A percentile compares a stretch with the other conserved stretches of the same genome.
Conservation (phyloP, 2,888 invertebrate genomes). For the Caenorhabditis drosophilae region DNA sequence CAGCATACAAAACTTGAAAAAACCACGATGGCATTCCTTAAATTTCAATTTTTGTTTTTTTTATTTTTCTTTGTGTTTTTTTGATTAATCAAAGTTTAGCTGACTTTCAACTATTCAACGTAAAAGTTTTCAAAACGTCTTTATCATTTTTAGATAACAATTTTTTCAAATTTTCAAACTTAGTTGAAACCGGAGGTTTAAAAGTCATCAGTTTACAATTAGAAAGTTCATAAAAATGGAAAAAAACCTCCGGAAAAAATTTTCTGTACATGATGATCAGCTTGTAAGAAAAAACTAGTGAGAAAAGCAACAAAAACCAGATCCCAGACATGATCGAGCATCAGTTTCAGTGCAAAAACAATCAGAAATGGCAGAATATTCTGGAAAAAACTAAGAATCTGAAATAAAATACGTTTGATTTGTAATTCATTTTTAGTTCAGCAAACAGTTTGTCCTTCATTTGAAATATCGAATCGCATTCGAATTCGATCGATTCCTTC, state of each 20-base stretch:
- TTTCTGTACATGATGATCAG: slow-evolving; percentile 8
- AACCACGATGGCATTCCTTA: slow-evolving; percentile 10
- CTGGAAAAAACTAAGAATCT: background rate
- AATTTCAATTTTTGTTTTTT: too few species aligned
- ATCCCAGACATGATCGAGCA: slow-evolving; percentile 12
- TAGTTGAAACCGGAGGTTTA: too few species aligned
- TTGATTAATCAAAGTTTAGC: too few species aligned
- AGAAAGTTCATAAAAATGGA: too few species aligned
- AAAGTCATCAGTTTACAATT: too few species aligned
- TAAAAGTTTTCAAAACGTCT: too few species aligned
- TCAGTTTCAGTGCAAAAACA: slow-evolving; percentile 12
- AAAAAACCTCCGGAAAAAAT: slow-evolving; percentile 14
- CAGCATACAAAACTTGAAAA: slow-evolving; percentile 8
- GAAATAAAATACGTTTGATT: background rate
- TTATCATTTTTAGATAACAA: too few species aligned
- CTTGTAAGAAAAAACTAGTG: slow-evolving; percentile 7
- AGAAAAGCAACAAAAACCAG: slow-evolving; percentile 6
- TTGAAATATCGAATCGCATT: slow-evolving; percentile 10
- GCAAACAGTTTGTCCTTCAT: slow-evolving; percentile 21
- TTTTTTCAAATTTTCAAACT: too few species aligned
- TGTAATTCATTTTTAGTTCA: background rate
- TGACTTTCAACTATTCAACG: too few species aligned
- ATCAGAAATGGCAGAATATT: slow-evolving; percentile 15
- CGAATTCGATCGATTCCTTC: slow-evolving; percentile 15
- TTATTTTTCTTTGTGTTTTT: too few species aligned